Conservation (phyloP, 2,888 invertebrate genomes). For the Drosophila neotestacea region DNA sequence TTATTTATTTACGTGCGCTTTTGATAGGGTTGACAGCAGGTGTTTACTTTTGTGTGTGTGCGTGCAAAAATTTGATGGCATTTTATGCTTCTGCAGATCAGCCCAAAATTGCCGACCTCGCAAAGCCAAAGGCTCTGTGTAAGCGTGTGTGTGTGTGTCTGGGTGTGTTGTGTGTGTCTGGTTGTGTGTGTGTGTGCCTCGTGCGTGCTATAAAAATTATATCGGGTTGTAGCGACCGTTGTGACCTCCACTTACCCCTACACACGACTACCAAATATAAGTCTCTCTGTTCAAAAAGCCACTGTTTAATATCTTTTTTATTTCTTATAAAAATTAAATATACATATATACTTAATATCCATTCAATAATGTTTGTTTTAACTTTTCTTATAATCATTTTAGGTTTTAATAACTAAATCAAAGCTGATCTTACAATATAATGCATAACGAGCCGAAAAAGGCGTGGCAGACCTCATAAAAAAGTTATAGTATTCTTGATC, state of each 20-base stretch:
- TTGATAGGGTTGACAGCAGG: slow-evolving; percentile 73
- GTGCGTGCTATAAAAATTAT: slow-evolving; percentile 57
- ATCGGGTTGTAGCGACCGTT: slow-evolving; percentile 16
- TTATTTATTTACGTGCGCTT: slow-evolving; percentile 76
- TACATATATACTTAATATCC: too few relatives aligned
- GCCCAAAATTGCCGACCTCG: slow-evolving; percentile 54
- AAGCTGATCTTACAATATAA: too few relatives aligned
- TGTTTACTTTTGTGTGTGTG: slow-evolving; percentile 58
- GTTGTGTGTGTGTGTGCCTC: slow-evolving; percentile 17
- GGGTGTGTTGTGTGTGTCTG: slow-evolving; percentile 5
- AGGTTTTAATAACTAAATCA: too few relatives aligned
- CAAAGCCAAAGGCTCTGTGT: slow-evolving; percentile 33
- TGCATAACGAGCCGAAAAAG: too few relatives aligned
- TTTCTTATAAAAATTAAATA: too few relatives aligned
- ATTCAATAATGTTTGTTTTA: too few relatives aligned
- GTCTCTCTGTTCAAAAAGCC: background rate
- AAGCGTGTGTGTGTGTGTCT: slow-evolving; percentile 4
- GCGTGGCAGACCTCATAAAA: too few relatives aligned
- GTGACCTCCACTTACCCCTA: background rate
- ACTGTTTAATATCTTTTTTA: background rate
- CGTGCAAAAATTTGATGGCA: slow-evolving; percentile 72
- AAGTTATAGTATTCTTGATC: too few relatives aligned
- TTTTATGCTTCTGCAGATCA: slow-evolving; percentile 72
- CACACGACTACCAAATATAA: background rate
- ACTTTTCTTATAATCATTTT: too few relatives aligned